These are phyloP conservation scores for Thaleichthys pacificus DNA, from an alignment of 2,797 vertebrate genomes.

Conservation along the genomic window DNA sequence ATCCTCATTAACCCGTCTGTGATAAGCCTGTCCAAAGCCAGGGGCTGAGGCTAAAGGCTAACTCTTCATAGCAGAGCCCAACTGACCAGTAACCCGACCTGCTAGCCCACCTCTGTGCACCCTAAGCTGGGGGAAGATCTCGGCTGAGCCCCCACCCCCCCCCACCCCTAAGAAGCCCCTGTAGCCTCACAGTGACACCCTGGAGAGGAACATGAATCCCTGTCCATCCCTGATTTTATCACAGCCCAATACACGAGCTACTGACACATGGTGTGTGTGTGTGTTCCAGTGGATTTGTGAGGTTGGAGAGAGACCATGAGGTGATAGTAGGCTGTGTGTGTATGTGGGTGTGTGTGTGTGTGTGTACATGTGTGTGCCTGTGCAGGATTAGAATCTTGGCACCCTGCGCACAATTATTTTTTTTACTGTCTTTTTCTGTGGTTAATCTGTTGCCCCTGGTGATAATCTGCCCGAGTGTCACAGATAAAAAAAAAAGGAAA, in stretches of 20 bases:
- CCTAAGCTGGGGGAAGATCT: neutral
- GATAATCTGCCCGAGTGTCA: conserved; percentile 69
- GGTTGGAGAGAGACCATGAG: too few species aligned
- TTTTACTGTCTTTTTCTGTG: conserved; percentile 54
- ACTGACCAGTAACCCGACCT: neutral
- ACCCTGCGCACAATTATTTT: conserved; percentile 51
- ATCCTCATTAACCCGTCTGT: conserved; percentile 32
- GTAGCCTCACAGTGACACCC: conserved; percentile 6
- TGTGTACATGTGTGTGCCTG: conserved; percentile 13
- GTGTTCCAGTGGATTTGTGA: neutral
- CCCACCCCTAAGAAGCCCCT: neutral
- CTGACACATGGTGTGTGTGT: neutral
- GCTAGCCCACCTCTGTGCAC: neutral
- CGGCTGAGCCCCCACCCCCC: neutral
- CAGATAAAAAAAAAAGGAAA: conserved; percentile 45
- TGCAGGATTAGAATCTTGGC: conserved; percentile 64
- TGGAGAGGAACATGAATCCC: neutral
- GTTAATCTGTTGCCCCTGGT: conserved; percentile 63
- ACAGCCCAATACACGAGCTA: too few species aligned
- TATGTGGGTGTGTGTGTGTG: neutral
- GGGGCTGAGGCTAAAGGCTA: conserved; percentile 12
- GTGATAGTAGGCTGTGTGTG: neutral
- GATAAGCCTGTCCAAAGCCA: neutral
- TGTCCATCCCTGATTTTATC: conserved; percentile 13
- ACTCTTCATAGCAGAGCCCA: neutral